A percentile compares a stretch with the other conserved stretches of the same genome.
Conservation (phyloP, 2,888 invertebrate species). For the Eueremaeus valkanovi region DNA sequence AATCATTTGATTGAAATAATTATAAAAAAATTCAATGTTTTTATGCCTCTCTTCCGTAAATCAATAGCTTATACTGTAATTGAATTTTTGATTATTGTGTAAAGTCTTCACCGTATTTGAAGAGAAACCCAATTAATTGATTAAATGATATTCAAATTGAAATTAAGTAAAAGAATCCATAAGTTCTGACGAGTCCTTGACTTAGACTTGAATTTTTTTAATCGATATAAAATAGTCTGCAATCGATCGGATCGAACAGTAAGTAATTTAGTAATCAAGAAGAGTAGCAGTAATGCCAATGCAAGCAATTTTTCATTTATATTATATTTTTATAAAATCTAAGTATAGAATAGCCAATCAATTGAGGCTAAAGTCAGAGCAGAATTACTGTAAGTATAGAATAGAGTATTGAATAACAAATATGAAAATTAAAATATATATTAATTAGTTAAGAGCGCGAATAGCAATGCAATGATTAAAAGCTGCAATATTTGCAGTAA, state of each 20-base stretch:
- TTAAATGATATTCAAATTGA: background rate
- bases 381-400: background rate
- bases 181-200: background rate
- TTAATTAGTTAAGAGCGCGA: too few relatives aligned
- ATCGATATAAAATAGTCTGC: too few relatives aligned
- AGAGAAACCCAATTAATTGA: background rate
- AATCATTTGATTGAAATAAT: background rate
- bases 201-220: background rate
- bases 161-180: background rate
- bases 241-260: background rate
- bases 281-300: background rate
- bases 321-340: background rate
- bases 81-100: background rate
- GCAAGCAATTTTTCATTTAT: background rate
- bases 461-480: conserved; percentile 2
- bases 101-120: background rate
- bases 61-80: background rate
- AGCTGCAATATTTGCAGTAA: conserved; percentile 5
- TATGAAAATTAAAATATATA: too few relatives aligned
- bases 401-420: background rate
- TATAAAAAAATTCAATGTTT: background rate
- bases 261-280: background rate
- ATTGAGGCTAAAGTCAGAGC: background rate
- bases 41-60: background rate
- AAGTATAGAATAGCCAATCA: too few relatives aligned